Evolutionary conservation across 2,888 invertebrate genomes (phyloP), one percentile per base, ranked within the genome.

Genomic region (Hirtodrosophila histrioides): DNA sequence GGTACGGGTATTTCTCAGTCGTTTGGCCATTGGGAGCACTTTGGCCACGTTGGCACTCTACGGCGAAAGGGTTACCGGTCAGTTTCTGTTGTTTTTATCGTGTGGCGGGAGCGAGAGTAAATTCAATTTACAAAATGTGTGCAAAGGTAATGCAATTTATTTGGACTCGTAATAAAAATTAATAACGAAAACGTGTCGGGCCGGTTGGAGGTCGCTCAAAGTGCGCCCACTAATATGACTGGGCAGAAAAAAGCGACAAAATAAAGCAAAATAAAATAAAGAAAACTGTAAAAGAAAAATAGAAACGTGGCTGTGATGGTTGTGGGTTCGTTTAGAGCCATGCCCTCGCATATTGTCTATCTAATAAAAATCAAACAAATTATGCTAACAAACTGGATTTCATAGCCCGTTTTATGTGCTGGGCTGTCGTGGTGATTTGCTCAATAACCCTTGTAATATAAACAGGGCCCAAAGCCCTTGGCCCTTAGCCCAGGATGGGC

Each of bases 361-460:
- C 84, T 73, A 83, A 82, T 82, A 86, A 89, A 87, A 89, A 87
- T 89, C 89, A 88, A 89, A 89, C 89, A 88, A 88, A 88, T 89
- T 89, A 89, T 86, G 86, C 86, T 83, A 88, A 88, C 85, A 89
- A 89, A 86, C 80, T 75, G 75, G 86, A 89, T 88, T 83, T 81
- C 72, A 72, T 75, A 60, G 76, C 78, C 69, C 54, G 57, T 56
- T 73, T 71, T 74, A 67, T 69, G 66, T 57, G 65, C 63, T 49
- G 51, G 37, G 29, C 43, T 61, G 55, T 75, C 69, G 69, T 76
- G 81, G 88, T 89, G 89, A 89, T 90, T 89, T 90, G 90, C 89
- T 88, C 90, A 90, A 90, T 90, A 90, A 88, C 89, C 89, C 89
- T 89, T 90, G 89, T 90, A 90, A 90, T 90, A 85, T 82, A 79